Evolutionary conservation across 2,113 vertebrate species (phyloP), one percentile per base, ranked within the genome.

Genomic region (Maccullochella peelii): DNA sequence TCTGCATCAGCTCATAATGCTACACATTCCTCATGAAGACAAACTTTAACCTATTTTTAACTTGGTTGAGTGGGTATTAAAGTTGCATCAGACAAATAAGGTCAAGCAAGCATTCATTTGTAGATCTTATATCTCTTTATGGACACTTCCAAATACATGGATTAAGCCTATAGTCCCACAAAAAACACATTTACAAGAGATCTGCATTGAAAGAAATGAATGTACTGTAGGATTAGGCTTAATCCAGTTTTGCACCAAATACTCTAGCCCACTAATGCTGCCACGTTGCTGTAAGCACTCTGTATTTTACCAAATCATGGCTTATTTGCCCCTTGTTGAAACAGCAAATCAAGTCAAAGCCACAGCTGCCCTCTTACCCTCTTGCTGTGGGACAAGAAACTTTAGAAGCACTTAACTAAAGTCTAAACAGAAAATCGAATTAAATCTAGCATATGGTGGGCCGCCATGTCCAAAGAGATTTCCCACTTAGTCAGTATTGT

Each of bases 401-500:
- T 95, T 92, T 93, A 86, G 73, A 93, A 80, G 90, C 91, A 90
- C 86, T 88, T 90, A 92, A 91, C 84, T 82, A 88, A 89, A 91
- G 89, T 90, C 80, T 61, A 36, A 88, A 88, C 57, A 80, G 91
- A 91, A 95, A 95, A 94, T 95, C 92, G 4, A 94, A 95, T 95
- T 95, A 96, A 93, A 93, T 94, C 92, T 86, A 86, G 89, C 91
- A 91, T 89, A 93, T 90, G 89, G 89, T 91, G 89, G 88, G 89
- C 85, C n/a, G 55, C 84, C 91, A 89, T 95, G 94, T 94, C 93
- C 91, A 94, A 93, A 90, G 89, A 91, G 93, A 95, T 95, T 92
- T 92, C 90, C 88, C 86, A 87, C 92, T 93, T 92, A 92, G 92
- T 88, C 87, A 58, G 85, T 85, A 94, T 94, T 95, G 92, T 94